Conservation (phyloP, 2,113 vertebrate species). For the Oceanites oceanicus region DNA sequence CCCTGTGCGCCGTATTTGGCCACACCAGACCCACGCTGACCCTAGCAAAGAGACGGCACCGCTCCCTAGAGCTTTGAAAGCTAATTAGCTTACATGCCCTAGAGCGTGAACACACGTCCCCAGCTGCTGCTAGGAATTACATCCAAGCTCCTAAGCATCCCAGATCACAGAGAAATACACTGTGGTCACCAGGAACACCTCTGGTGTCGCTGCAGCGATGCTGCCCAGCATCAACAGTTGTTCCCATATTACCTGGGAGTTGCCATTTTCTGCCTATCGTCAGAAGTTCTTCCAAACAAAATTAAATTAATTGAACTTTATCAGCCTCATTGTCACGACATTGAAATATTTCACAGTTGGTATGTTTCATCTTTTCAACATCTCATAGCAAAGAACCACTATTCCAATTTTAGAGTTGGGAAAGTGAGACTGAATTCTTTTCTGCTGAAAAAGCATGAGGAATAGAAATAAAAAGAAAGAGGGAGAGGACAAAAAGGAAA, state of each 20-base stretch:
- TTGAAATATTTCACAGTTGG: neutral
- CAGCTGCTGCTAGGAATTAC: neutral
- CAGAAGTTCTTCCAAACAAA: neutral
- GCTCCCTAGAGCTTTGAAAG: neutral
- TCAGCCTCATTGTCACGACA: neutral
- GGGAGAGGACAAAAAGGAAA: accelerated
- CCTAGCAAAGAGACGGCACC: accelerated
- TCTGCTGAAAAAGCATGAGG: neutral
- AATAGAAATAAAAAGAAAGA: neutral
- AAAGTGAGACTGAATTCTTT: neutral
- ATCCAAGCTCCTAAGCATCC: neutral
- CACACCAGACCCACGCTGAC: accelerated
- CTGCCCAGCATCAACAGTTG: accelerated
- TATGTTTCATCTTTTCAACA: neutral
- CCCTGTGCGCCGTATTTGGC: accelerated
- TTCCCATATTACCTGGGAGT: neutral
- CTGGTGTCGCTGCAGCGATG: accelerated
- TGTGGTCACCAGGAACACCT: neutral
- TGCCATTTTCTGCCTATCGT: neutral
- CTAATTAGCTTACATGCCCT: neutral
- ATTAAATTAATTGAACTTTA: neutral
- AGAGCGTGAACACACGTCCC: accelerated
- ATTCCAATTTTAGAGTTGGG: neutral
- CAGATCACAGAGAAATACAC: neutral
- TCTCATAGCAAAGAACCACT: neutral